A percentile compares a stretch with the other conserved stretches of the same genome.
These are phyloP conservation scores for Chymomyza fuscimana DNA, from an alignment of 2,888 invertebrate genomes.

Conservation along the genomic window DNA sequence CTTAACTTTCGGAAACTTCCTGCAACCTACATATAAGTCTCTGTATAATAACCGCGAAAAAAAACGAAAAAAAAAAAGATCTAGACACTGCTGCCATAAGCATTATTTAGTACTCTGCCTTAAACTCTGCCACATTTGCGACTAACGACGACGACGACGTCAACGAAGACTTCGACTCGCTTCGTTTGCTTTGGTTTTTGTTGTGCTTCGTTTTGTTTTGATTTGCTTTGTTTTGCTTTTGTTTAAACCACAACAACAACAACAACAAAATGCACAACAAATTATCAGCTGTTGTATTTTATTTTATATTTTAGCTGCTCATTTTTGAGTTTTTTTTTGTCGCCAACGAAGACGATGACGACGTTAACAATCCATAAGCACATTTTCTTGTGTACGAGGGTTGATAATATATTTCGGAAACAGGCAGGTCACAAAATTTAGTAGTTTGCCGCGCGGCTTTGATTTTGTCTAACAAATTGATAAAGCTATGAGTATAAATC, in stretches of 20 bases:
- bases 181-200: slow-evolving; percentile 38
- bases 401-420: neutral
- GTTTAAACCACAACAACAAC: slow-evolving; percentile 12
- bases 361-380: neutral
- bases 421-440: no score
- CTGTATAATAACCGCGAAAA: neutral
- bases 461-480: no score
- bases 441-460: no score
- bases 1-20: neutral
- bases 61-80: neutral
- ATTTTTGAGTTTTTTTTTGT: slow-evolving; percentile 4
- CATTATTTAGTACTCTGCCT: neutral
- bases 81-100: neutral
- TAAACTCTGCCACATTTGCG: neutral
- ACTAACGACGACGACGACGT: neutral
- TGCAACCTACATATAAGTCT: slow-evolving; percentile 14
- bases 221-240: slow-evolving; percentile 20
- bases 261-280: slow-evolving; percentile 28
- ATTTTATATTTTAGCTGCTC: slow-evolving; percentile 29
- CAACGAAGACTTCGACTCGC: neutral
- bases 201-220: slow-evolving; percentile 26
- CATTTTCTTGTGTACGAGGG: neutral
- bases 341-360: slow-evolving; percentile 15
- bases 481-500: no score
- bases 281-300: slow-evolving; percentile 69